Evolutionary conservation across 1,140 invertebrate species (phyloP), one percentile per base, ranked within the genome.

Genomic region (Lepidostoma basale): DNA sequence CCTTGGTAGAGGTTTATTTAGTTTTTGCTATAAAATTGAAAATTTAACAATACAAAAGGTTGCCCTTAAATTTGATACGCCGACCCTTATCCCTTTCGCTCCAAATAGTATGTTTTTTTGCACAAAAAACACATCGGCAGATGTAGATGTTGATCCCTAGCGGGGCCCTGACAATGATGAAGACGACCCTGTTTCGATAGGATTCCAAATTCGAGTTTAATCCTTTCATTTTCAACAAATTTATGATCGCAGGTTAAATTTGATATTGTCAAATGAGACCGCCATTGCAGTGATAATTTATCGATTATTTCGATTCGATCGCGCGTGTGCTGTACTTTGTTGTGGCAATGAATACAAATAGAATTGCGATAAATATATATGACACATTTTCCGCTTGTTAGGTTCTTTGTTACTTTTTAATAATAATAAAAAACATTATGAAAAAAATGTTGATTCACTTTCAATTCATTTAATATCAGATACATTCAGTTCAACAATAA

Each of bases 1-100:
- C 70, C 70, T 72, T 72, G 70, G 14, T 9, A 6, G 36, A 42
- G 14, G 6, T 23, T 39, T 44, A 22, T 66, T n/a, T 62, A 22
- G 62, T 70, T 65, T 60, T 63, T 67, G 42, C 36, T 25, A 14
- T 33, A 3, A 54, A 39, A 59, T 16, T 12, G 42, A 60, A 33
- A 60, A 60, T 40, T 49, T 52, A 30, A 30, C 39, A 49, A 70
- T 62, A n/a, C n/a, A 68, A 67, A 65, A 67, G 25, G 36, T 60
- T 52, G 70, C 58, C 64, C 63, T 52, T 42, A 65, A 68, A 72
- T 72, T 65, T 39, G 70, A 72, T 68, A 64, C 64, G 69, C 44
- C 66, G 66, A 72, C 70, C 70, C 70, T 70, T 67, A 63, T 67
- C 69, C 69, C 69, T 72, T 72, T 72, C 65, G 70, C 47, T 70